Base-by-base conservation (phyloP, 2,797 vertebrate genomes). In the Enteromius afrohamiltoni region DNA sequence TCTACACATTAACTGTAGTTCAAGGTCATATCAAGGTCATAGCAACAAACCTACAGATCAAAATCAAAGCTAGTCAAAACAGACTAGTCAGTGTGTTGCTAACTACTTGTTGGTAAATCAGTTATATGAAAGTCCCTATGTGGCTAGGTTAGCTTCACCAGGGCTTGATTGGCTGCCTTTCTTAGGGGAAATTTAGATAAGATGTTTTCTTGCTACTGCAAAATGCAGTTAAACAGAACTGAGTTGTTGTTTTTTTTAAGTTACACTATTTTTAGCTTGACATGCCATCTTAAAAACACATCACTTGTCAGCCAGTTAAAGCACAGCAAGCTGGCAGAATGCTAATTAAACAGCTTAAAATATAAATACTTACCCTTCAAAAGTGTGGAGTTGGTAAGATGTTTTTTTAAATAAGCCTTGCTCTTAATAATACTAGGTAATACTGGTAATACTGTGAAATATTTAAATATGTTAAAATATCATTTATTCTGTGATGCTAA, bases 281-380 rank as follows among this genome's bases (percentile, higher is more conserved):
- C 19, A 37, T 16, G 49, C 6, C 17, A 14, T n/a, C 49, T 34
- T 53, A 31, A 74, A 74, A 34, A 74, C 26, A 13, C 49, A 55
- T 37, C 71, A 16, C 19, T n/a, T 55, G 6, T 37, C 11, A 55
- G 37, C 3, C 17, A 31, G 17, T 29, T 74, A 53, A 55, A 55
- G 49, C 71, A 34, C 6, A 74, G 49, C 71, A n/a, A 75, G 71
- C 71, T 75, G 71, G 5, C 49, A n/a, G 31, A 6, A 75, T 31
- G 11, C 49, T 75, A 53, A 55, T 55, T 74, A 74, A 74, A 74
- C 29, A 31, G 14, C 42, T 49, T 29, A 10, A 49, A 49, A 19
- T 49, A 49, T 49, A 49, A 19, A 49, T 29, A 7, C 29, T 21
- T 6, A 21, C 4, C 17, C 19, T 74, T 31, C 2, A 34, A 16